These are phyloP conservation scores for Apamea crenata DNA, from an alignment of 2,888 invertebrate genomes.

Conservation along the genomic window DNA sequence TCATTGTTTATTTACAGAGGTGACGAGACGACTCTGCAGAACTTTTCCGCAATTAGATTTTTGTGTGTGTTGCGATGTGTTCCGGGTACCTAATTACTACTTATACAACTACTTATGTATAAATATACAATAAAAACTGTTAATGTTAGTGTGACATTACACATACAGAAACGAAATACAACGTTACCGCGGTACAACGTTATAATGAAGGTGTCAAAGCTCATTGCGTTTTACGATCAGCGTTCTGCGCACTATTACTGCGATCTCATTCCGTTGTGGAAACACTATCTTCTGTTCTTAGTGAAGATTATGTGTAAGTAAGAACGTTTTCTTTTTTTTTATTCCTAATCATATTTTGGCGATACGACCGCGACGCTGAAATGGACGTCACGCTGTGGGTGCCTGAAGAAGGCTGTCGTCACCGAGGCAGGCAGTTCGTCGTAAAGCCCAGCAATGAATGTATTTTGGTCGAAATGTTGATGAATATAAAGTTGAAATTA, in stretches of 20 bases:
- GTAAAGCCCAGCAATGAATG: too few species aligned
- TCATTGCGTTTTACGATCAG: constrained; percentile 56
- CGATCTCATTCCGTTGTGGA: constrained; percentile 46
- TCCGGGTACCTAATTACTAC: too few species aligned
- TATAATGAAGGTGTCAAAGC: constrained; percentile 39
- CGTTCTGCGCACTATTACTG: constrained; percentile 24
- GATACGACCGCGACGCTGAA: too few species aligned
- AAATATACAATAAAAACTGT: too few species aligned
- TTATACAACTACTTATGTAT: too few species aligned
- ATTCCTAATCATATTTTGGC: not conserved
- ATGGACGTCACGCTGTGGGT: not conserved
- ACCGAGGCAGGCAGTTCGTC: too few species aligned
- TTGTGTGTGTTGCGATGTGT: too few species aligned
- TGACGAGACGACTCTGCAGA: too few species aligned
- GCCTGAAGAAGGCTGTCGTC: too few species aligned
- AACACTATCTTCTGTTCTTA: constrained; percentile 20
- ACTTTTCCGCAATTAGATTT: not conserved
- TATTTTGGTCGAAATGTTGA: not conserved
- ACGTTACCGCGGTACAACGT: not conserved
- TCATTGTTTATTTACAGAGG: too few species aligned
- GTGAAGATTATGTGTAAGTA: not conserved
- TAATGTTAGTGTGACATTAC: not conserved
- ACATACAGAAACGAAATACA: constrained; percentile 3
- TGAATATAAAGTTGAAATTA: not conserved
- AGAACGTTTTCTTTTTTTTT: not conserved